These are phyloP conservation scores for Periophthalmodon schlosseri DNA, from an alignment of 2,113 vertebrate genomes.

Conservation along the genomic window DNA sequence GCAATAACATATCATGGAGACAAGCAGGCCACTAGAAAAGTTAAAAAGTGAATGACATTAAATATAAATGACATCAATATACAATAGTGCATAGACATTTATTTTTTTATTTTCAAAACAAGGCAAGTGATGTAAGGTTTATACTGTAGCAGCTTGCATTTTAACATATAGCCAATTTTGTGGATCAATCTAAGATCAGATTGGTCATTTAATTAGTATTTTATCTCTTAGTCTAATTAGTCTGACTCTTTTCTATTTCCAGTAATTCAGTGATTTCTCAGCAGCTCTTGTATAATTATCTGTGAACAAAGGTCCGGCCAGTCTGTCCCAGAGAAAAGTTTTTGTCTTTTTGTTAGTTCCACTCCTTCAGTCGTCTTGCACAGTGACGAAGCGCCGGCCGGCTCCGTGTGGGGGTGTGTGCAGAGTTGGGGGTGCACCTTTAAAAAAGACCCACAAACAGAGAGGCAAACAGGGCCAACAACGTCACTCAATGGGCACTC, in stretches of 20 bases:
- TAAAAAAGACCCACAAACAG: constrained; percentile 70
- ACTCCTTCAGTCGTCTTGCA: constrained; percentile 58
- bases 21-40: no score
- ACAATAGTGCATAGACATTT: background rate
- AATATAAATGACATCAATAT: background rate
- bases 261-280: constrained; percentile 2
- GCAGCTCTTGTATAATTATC: constrained; percentile 39
- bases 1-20: no score
- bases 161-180: no score
- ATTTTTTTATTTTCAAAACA: background rate
- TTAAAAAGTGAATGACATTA: background rate
- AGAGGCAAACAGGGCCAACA: constrained; percentile 71
- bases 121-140: no score
- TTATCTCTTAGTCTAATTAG: background rate
- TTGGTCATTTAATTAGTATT: no score
- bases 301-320: constrained; percentile 53
- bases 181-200: no score
- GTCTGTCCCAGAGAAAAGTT: constrained; percentile 57
- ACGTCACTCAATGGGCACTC: constrained; percentile 76
- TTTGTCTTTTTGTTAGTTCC: constrained; percentile 75
- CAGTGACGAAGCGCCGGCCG: constrained; percentile 55
- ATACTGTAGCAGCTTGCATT: no score
- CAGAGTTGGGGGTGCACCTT: constrained; percentile 53
- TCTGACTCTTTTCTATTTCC: background rate
- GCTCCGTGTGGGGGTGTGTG: constrained; percentile 41